Base-by-base conservation (phyloP, 1,140 invertebrate species). In the Drosophila kikkawai region DNA sequence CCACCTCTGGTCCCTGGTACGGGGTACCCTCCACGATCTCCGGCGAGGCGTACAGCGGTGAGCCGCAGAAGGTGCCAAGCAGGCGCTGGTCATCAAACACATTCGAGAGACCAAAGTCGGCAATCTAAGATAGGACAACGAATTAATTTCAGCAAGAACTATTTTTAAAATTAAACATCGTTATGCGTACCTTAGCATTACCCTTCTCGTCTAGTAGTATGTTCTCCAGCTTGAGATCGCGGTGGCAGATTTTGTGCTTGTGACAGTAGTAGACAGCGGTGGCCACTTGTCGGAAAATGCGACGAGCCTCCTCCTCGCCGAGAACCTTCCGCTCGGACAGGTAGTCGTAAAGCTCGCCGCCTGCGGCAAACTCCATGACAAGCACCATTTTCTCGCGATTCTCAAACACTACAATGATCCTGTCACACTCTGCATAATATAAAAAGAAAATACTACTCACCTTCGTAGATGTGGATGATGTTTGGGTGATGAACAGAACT, bases 401-500 rank as follows among this genome's bases (percentile, higher is more conserved):
- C 94, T 99, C 98, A 94, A 99, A 99, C 77, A 99, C 98, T 99
- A 93, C 68, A 95, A 95, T 66, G 53, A 91, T 85, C 70, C 64
- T 11, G 12, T 39, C 3, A 19, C 2, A 4, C 3, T 29, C 9
- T 0, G 1, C 7, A 1, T 12, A 12, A 13, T 22, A 36, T 11
- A 12, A 3, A 1, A 0, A 29, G 7, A 6, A 32, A 4, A 9
- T 0, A 22, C 12, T 11, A 22, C 48, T 39, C 94, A 99, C 98
- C 98, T 97, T 99, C 98, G 94, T 98, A 98, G 93, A 99, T 99
- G 93, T 99, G 98, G 93, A 99, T 98, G 92, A 99, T 99, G 93
- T 99, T 98, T 7, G 98, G 98, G 95, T 99, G 99, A 87, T 97
- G 96, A 17, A 99, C 97, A 53, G 97, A 98, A 59, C 98, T 98